Evolutionary conservation across 2,113 vertebrate species (phyloP).

Genomic region (Paedocypris sp.): DNA sequence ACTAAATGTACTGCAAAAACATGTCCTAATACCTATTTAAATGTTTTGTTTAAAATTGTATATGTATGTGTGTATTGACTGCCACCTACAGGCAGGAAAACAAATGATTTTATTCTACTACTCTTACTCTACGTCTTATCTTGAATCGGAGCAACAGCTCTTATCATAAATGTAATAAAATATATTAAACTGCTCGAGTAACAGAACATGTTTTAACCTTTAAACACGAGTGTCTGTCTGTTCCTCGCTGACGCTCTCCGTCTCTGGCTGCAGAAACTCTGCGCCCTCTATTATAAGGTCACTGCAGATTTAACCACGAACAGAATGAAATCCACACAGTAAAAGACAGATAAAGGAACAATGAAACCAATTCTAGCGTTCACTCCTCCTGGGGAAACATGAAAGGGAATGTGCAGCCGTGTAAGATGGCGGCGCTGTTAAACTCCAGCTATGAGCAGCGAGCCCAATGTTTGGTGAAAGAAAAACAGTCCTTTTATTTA

Average conservation of each 20-base stretch:
- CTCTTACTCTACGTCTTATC: too few species aligned
- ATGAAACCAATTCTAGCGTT: conserved; percentile 32
- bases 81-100: too few species aligned
- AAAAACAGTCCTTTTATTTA: too few species aligned
- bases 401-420: conserved; percentile 18
- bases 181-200: too few species aligned
- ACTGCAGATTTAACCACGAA: conserved; percentile 28
- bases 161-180: too few species aligned
- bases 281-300: conserved; percentile 35
- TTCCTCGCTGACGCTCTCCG: conserved; percentile 1
- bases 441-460: neutral
- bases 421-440: neutral
- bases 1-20: neutral
- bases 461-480: too few species aligned
- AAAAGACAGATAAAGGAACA: conserved; percentile 20
- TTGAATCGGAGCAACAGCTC: too few species aligned
- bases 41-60: too few species aligned
- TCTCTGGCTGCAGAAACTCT: conserved; percentile 24
- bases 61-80: too few species aligned
- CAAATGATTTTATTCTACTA: too few species aligned
- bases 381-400: neutral
- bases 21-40: neutral
- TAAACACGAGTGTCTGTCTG: too few species aligned
- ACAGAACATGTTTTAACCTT: too few species aligned
- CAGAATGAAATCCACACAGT: conserved; percentile 29